Evolutionary conservation across 2,113 vertebrate genomes (phyloP).

Genomic region (Dipodomys stephensi): DNA sequence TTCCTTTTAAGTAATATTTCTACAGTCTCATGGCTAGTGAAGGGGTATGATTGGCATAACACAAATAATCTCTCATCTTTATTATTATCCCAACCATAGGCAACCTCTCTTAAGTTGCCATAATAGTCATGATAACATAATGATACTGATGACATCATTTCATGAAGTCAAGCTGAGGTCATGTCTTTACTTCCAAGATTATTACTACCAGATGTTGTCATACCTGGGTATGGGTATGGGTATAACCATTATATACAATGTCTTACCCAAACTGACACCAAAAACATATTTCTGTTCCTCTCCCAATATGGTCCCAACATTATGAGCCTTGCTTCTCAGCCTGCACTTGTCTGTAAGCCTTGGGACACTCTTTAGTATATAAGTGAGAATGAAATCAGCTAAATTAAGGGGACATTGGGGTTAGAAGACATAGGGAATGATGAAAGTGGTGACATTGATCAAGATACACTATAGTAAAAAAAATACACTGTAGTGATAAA

Average conservation of each 20-base stretch:
- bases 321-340: neutral
- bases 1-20: neutral
- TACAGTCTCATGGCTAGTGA: neutral
- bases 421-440: no score
- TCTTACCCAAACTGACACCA: neutral
- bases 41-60: neutral
- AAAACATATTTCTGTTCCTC: neutral
- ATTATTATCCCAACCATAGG: neutral
- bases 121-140: neutral
- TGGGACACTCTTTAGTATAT: neutral
- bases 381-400: no score
- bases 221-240: neutral
- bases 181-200: neutral
- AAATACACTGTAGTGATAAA: no score
- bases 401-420: no score
- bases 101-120: neutral
- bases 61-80: neutral
- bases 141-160: neutral
- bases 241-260: neutral
- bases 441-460: no score
- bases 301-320: neutral
- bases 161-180: conserved; percentile 2
- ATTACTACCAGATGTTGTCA: neutral
- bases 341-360: neutral
- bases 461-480: no score